These are phyloP conservation scores for Trinorchestia longiramus DNA, from an alignment of 1,140 invertebrate species.

Conservation along the genomic window DNA sequence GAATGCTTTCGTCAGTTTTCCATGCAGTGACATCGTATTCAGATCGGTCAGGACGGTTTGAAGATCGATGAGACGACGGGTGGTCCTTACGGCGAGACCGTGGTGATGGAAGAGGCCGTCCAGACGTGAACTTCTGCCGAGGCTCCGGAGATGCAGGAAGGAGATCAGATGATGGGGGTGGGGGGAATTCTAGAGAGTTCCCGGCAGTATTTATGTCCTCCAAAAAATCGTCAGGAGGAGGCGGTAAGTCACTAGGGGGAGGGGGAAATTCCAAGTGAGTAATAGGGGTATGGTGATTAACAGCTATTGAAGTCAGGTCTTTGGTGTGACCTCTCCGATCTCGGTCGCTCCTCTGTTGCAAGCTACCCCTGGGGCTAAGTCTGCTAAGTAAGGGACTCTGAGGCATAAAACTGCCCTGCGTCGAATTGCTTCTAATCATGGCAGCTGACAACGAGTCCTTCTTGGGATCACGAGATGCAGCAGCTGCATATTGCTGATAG, in stretches of 20 bases:
- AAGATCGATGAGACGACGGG: background rate
- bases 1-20: constrained; percentile 42
- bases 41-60: constrained; percentile 27
- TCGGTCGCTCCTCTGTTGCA: constrained; percentile 58
- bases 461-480: background rate
- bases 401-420: constrained; percentile 63
- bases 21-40: constrained; percentile 15
- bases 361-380: constrained; percentile 60
- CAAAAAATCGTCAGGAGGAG: constrained; percentile 77
- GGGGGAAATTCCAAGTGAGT: constrained; percentile 89
- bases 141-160: constrained; percentile 59
- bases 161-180: constrained; percentile 65
- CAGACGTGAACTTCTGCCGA: constrained; percentile 44
- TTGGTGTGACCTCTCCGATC: constrained; percentile 60
- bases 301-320: constrained; percentile 72
- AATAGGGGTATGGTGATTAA: constrained; percentile 68
- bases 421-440: constrained; percentile 66
- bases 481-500: constrained; percentile 57
- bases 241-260: constrained; percentile 82
- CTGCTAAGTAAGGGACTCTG: constrained; percentile 63
- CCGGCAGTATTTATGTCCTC: constrained; percentile 62
- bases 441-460: constrained; percentile 56
- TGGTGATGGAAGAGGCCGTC: constrained; percentile 60
- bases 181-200: constrained; percentile 66
- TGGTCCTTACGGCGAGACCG: constrained; percentile 59